Percentiles rank a stretch among this genome's conserved stretches.
phyloP scores from a whole-genome alignment of 64 coral and sea anemone species.

The Pocillopora verrucosa region DNA sequence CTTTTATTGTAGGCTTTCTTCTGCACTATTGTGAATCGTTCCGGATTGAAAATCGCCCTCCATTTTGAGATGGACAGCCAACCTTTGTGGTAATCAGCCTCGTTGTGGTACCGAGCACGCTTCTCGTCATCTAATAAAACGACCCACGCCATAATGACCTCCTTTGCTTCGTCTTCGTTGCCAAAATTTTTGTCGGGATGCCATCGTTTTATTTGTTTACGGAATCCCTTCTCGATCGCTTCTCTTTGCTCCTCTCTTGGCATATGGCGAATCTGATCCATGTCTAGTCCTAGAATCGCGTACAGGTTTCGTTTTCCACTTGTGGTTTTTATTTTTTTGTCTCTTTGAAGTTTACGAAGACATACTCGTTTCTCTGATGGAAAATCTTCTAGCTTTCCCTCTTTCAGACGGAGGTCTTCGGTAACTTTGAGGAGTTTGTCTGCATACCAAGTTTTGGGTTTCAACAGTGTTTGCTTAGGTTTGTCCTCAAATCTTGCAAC shows the following conservation, averaged over 20 bases:
- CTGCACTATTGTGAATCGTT: constrained; percentile 58
- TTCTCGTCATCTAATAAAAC: constrained; percentile 31
- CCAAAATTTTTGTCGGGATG: constrained; percentile 65
- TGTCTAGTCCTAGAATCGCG: constrained; percentile 50
- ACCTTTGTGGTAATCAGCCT: constrained; percentile 46
- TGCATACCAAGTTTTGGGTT: not conserved
- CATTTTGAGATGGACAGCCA: constrained; percentile 32
- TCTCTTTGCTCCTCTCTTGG: constrained; percentile 5
- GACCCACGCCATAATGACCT: constrained; percentile 49
- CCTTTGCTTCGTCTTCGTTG: constrained; percentile 49
- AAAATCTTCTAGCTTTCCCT: constrained; percentile 18
- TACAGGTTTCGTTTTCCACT: constrained; percentile 42
- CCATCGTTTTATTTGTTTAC: constrained; percentile 45
- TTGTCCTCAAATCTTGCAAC: constrained; percentile 4
- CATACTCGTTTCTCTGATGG: constrained; percentile 47
- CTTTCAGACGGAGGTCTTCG: not conserved
- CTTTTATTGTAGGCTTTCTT: not conserved
- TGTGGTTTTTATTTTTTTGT: constrained; percentile 9
- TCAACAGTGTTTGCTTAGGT: not conserved
- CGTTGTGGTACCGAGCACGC: constrained; percentile 57
- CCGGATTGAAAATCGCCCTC: constrained; percentile 53
- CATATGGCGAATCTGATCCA: constrained; percentile 48
- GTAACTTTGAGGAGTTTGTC: constrained; percentile 46
- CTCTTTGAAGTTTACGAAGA: constrained; percentile 40
- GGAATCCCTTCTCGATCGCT: constrained; percentile 29